These are phyloP conservation scores for Hypomesus transpacificus DNA, from an alignment of 2,113 vertebrate species.

Conservation along the genomic window DNA sequence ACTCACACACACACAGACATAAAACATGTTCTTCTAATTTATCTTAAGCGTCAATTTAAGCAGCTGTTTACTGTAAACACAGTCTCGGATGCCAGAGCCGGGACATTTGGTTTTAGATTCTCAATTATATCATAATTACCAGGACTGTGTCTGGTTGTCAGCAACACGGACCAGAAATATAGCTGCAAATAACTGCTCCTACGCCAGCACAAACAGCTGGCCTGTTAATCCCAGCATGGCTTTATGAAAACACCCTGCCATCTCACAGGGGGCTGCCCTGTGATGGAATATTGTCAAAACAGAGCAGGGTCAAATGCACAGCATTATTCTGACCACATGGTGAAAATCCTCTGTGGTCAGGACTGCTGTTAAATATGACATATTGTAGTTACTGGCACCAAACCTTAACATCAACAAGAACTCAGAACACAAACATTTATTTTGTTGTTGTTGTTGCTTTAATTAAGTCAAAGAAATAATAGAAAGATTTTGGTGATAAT, in stretches of 20 bases:
- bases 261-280: slow-evolving; percentile 20
- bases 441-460: no score
- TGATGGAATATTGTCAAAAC: slow-evolving; percentile 56
- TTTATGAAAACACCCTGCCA: slow-evolving; percentile 48
- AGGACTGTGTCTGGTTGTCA: slow-evolving; percentile 48
- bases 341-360: slow-evolving; percentile 23
- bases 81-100: slow-evolving; percentile 30
- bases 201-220: slow-evolving; percentile 66
- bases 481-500: no score
- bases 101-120: slow-evolving; percentile 57
- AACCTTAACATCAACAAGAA: slow-evolving; percentile 8
- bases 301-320: slow-evolving; percentile 42
- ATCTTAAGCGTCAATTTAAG: slow-evolving; percentile 62
- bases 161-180: slow-evolving; percentile 57
- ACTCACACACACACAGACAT: slow-evolving; percentile 39
- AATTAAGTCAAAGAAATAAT: no score
- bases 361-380: slow-evolving; percentile 13
- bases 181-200: slow-evolving; percentile 54
- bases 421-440: no score
- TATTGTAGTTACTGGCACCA: slow-evolving; percentile 2
- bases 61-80: slow-evolving; percentile 70
- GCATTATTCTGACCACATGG: slow-evolving; percentile 23
- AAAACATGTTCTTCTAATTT: slow-evolving; percentile 60
- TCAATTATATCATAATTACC: slow-evolving; percentile 66
- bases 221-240: slow-evolving; percentile 60